These are phyloP conservation scores for Echinometra lucunter DNA, from an alignment of 53 echinoderm and acorn worm species.

Conservation along the genomic window DNA sequence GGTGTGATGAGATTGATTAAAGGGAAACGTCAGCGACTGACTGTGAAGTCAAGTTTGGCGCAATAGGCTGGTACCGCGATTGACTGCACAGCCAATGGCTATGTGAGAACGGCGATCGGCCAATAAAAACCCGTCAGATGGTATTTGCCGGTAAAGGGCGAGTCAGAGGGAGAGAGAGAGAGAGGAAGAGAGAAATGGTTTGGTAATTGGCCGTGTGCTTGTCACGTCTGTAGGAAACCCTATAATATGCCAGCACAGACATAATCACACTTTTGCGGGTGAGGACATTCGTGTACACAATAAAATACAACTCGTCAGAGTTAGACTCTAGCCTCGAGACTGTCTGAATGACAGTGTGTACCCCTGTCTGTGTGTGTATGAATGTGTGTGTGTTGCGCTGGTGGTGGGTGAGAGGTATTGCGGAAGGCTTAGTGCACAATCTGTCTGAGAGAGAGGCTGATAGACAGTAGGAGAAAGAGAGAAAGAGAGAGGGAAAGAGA, in stretches of 20 bases:
- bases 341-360: constrained; percentile 55
- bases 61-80: constrained; percentile 46
- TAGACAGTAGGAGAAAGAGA: constrained; percentile 15
- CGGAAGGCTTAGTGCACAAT: constrained; percentile 65
- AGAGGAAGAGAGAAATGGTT: constrained; percentile 44
- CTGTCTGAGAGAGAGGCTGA: constrained; percentile 52
- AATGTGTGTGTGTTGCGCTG: neutral
- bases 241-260: constrained; percentile 59
- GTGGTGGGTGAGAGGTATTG: constrained; percentile 30
- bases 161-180: constrained; percentile 46
- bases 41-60: constrained; percentile 36
- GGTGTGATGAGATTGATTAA: constrained; percentile 14
- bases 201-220: constrained; percentile 62
- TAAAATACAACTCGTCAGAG: constrained; percentile 45
- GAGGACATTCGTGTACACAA: constrained; percentile 67
- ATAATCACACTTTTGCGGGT: constrained; percentile 60
- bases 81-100: constrained; percentile 47
- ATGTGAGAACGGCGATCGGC: constrained; percentile 40
- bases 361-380: constrained; percentile 21
- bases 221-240: constrained; percentile 52
- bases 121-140: constrained; percentile 52
- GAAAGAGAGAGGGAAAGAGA: constrained; percentile 47
- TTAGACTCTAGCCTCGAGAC: constrained; percentile 26
- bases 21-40: constrained; percentile 37
- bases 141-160: constrained; percentile 21